A percentile compares a stretch with the other conserved stretches of the same genome.
These are phyloP conservation scores for Rotaria macrura DNA, from an alignment of 2,888 invertebrate species.

Conservation along the genomic window DNA sequence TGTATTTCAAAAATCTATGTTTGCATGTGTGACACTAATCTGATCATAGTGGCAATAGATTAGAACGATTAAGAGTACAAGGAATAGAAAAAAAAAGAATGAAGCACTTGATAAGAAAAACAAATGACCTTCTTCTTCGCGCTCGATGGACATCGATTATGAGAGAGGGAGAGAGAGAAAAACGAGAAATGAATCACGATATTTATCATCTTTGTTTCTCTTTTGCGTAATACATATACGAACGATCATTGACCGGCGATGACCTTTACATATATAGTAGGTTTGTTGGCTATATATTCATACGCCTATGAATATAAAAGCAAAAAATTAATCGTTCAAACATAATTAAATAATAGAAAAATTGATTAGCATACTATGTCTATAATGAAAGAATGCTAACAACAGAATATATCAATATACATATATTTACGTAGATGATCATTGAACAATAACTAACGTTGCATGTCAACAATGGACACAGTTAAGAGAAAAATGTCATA, in stretches of 20 bases:
- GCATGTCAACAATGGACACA: too few relatives aligned
- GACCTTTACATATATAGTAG: too few relatives aligned
- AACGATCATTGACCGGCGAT: not conserved
- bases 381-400: too few relatives aligned
- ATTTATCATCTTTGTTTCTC: not conserved
- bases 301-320: too few relatives aligned
- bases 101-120: slow-evolving; percentile 12
- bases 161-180: not conserved
- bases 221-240: not conserved
- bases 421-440: too few relatives aligned
- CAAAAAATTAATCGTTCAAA: too few relatives aligned
- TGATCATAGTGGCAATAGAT: slow-evolving; percentile 1
- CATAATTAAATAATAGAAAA: too few relatives aligned
- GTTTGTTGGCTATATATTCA: too few relatives aligned
- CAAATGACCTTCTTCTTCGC: not conserved
- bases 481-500: too few relatives aligned
- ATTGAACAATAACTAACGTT: too few relatives aligned
- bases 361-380: too few relatives aligned
- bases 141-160: not conserved
- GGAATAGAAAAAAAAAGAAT: not conserved
- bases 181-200: not conserved
- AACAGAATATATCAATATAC: too few relatives aligned
- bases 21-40: slow-evolving; percentile 1
- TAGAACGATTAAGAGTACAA: not conserved
- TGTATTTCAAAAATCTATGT: not conserved